A percentile compares a stretch with the other conserved stretches of the same genome.
Evolutionary conservation across 2,797 vertebrate species (phyloP).

Genomic region (Lateolabrax maculatus): DNA sequence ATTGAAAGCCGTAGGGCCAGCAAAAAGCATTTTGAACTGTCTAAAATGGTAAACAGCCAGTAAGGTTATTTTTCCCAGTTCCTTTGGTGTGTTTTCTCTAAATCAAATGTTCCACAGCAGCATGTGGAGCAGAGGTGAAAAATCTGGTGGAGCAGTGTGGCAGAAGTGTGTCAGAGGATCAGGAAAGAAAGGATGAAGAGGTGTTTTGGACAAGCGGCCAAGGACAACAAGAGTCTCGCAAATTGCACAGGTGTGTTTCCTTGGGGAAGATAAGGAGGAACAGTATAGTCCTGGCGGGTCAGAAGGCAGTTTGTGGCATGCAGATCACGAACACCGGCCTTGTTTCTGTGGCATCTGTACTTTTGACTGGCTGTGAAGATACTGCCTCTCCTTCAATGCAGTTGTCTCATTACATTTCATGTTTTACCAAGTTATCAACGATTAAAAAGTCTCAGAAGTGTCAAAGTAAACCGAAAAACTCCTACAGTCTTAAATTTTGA

Average conservation of each 20-base stretch:
- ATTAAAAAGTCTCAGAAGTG: not conserved
- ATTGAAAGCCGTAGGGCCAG: not conserved
- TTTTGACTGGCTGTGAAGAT: not conserved
- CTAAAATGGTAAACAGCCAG: not conserved
- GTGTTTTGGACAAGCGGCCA: slow-evolving; percentile 10
- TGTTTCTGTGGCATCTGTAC: not conserved
- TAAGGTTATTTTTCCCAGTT: not conserved
- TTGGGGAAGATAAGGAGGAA: not conserved
- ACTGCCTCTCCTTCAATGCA: not conserved
- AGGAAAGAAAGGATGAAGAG: slow-evolving; percentile 29
- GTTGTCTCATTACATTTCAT: not conserved
- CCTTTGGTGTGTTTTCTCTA: not conserved
- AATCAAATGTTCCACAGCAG: slow-evolving; percentile 15
- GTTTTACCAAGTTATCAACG: not conserved
- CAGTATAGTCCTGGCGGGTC: not conserved
- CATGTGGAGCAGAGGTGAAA: slow-evolving; percentile 41
- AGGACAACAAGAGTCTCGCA: slow-evolving; percentile 63
- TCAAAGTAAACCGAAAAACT: not conserved
- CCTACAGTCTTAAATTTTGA: not conserved
- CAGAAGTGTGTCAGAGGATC: not conserved
- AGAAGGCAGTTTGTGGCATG: not conserved
- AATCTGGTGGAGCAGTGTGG: not conserved
- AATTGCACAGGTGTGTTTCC: slow-evolving; percentile 73
- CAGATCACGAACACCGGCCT: not conserved
- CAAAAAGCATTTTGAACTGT: not conserved